Percentiles rank a stretch among this genome's conserved stretches.
Evolutionary conservation across 2,113 vertebrate species (phyloP).

Genomic region (Pituophis catenifer): DNA sequence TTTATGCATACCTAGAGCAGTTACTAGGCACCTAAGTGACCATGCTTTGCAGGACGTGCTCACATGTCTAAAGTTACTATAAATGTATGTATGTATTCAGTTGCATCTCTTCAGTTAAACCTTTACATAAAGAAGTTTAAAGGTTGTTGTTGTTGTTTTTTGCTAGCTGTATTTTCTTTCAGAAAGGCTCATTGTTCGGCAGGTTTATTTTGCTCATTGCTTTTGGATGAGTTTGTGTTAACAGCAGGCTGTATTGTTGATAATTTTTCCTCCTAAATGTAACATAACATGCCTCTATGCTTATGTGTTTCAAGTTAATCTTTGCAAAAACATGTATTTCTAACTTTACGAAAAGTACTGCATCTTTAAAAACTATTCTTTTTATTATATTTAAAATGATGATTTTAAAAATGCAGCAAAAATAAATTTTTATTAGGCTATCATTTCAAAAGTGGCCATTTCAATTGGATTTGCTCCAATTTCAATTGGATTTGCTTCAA

Average conservation of each 20-base stretch:
- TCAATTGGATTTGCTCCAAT: not conserved
- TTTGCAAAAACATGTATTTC: not conserved
- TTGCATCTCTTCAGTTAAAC: not conserved
- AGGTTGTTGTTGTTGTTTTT: not conserved
- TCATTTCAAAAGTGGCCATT: not conserved
- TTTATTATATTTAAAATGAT: not conserved
- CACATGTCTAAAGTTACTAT: not conserved
- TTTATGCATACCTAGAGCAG: not conserved
- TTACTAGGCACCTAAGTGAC: not conserved
- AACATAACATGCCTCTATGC: not conserved
- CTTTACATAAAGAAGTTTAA: not conserved
- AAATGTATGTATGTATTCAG: not conserved
- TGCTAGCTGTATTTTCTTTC: not conserved
- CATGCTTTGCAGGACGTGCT: not conserved
- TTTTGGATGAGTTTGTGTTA: not conserved
- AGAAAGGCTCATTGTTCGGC: not conserved
- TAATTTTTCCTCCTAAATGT: not conserved
- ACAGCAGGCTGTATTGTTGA: not conserved
- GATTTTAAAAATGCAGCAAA: not conserved
- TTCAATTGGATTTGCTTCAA: not conserved
- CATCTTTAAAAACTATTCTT: not conserved
- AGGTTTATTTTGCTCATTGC: not conserved
- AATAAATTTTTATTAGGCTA: not conserved
- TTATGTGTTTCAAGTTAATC: not conserved
- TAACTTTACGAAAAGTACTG: not conserved